Conservation (phyloP, 2,113 vertebrate genomes). For the Syngnathus scovelli region DNA sequence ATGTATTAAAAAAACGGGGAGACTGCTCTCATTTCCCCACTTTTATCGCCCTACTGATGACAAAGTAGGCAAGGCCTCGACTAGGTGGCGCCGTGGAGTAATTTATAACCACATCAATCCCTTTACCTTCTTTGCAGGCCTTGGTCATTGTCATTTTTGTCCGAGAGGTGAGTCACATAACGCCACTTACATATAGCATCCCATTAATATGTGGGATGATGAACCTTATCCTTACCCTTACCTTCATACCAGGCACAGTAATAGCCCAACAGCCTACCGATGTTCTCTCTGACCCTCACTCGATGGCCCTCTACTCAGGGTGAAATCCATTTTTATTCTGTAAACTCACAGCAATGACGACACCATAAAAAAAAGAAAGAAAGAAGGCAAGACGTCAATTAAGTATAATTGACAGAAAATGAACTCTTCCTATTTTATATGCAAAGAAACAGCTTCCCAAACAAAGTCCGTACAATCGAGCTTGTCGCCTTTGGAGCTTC, state of each 20-base stretch:
- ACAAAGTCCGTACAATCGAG: slow-evolving; percentile 21
- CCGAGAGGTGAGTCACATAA: slow-evolving; percentile 73
- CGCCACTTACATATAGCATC: slow-evolving; percentile 68
- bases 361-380: slow-evolving; percentile 51
- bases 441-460: slow-evolving; percentile 17
- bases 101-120: slow-evolving; percentile 79
- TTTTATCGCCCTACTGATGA: slow-evolving; percentile 73
- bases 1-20: slow-evolving; percentile 74
- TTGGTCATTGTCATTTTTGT: slow-evolving; percentile 75
- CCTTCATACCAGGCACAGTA: slow-evolving; percentile 65
- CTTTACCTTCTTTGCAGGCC: slow-evolving; percentile 70
- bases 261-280: slow-evolving; percentile 56
- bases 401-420: slow-evolving; percentile 38
- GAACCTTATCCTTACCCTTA: slow-evolving; percentile 67
- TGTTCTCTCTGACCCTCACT: slow-evolving; percentile 61
- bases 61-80: slow-evolving; percentile 68
- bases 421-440: not conserved
- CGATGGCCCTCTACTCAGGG: slow-evolving; percentile 54
- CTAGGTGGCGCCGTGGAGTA: slow-evolving; percentile 76
- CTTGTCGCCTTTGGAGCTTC: slow-evolving; percentile 32
- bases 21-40: slow-evolving; percentile 68
- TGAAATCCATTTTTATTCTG: slow-evolving; percentile 66
- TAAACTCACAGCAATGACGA: slow-evolving; percentile 57
- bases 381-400: slow-evolving; percentile 47
- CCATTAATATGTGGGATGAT: slow-evolving; percentile 72